Percentiles rank a stretch among this genome's conserved stretches.
Evolutionary conservation across 2,888 invertebrate genomes (phyloP).

Genomic region (Drosophila nr. medialis): DNA sequence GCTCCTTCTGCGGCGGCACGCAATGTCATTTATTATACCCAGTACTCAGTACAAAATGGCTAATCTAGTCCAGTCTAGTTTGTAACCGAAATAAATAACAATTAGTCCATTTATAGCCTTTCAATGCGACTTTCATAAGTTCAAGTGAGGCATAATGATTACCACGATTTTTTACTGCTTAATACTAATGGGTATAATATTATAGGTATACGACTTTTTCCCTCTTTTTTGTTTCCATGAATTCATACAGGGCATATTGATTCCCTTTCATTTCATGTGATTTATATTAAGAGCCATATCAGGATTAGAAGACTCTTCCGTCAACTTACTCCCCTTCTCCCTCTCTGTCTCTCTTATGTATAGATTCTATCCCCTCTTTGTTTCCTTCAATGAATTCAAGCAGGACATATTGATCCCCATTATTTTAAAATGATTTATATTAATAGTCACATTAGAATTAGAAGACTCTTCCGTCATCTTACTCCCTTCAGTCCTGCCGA

Average conservation of each 20-base stretch:
- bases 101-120: background rate
- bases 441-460: background rate
- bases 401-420: no score
- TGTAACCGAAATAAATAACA: background rate
- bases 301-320: background rate
- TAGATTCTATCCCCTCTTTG: background rate
- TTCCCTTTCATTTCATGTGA: background rate
- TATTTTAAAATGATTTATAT: no score
- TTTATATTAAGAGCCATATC: background rate
- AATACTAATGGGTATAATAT: background rate
- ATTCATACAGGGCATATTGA: background rate
- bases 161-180: background rate
- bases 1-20: slow-evolving; percentile 51
- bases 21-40: slow-evolving; percentile 58
- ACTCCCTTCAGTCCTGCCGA: background rate
- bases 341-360: background rate
- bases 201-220: background rate
- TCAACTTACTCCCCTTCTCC: background rate
- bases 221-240: background rate
- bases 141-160: background rate
- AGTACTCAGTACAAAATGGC: background rate
- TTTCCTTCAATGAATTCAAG: no score
- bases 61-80: background rate
- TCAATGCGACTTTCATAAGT: background rate
- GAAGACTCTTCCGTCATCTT: no score